phyloP scores from a whole-genome alignment of 2,113 vertebrate species.

The Etheostoma cragini region DNA sequence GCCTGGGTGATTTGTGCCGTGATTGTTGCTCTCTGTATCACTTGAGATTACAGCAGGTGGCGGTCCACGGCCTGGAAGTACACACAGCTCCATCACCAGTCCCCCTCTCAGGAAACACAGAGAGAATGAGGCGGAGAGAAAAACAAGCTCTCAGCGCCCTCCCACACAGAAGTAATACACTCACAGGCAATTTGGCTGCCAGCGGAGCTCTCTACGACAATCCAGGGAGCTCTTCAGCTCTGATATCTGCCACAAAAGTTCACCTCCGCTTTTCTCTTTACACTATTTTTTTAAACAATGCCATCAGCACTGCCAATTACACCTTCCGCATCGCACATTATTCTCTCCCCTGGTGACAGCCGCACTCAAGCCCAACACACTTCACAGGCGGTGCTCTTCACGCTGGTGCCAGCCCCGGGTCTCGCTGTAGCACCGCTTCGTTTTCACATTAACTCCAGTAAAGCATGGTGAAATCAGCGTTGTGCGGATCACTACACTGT shows the following conservation, averaged over 20 bases:
- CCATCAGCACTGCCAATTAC: constrained; percentile 67
- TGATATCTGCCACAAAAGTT: constrained; percentile 82
- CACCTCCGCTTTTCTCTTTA: constrained; percentile 76
- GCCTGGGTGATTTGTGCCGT: constrained; percentile 75
- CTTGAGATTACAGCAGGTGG: constrained; percentile 79
- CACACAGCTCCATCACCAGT: constrained; percentile 66
- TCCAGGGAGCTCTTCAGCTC: constrained; percentile 85
- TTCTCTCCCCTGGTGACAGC: constrained; percentile 68
- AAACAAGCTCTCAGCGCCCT: constrained; percentile 80
- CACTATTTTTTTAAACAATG: constrained; percentile 77
- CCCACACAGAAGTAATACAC: constrained; percentile 76
- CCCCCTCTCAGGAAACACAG: constrained; percentile 65
- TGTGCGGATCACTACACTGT: constrained; percentile 61
- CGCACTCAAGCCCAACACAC: constrained; percentile 75
- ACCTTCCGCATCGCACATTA: constrained; percentile 75
- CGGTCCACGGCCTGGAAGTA: constrained; percentile 68
- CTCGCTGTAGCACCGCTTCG: constrained; percentile 72
- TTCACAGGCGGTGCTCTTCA: constrained; percentile 71
- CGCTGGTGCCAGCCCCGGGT: constrained; percentile 63
- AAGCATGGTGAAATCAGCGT: constrained; percentile 72
- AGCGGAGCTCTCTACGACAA: constrained; percentile 85
- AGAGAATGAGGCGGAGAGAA: constrained; percentile 65
- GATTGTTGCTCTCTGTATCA: constrained; percentile 78
- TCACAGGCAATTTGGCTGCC: constrained; percentile 81
- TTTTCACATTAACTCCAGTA: constrained; percentile 80